phyloP scores from a whole-genome alignment of 2,888 invertebrate species.

The Eurytoma adleriae region DNA sequence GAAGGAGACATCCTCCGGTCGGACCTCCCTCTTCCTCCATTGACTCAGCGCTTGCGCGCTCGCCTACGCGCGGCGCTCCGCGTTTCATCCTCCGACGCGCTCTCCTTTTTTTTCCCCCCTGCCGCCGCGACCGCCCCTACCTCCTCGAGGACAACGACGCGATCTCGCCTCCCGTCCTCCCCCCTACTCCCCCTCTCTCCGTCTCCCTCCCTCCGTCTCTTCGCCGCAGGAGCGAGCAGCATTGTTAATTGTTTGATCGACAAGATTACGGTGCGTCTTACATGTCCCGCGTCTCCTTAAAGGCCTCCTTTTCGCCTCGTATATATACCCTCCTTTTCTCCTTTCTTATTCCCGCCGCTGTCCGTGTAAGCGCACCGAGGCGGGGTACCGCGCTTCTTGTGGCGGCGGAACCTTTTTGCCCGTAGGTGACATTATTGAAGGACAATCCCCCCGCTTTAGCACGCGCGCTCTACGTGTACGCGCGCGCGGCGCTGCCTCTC shows the following conservation, averaged over 20 bases:
- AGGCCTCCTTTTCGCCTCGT: conserved; percentile 57
- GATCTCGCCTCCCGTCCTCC: conserved; percentile 39
- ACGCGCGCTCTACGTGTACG: neutral
- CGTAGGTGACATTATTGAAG: conserved; percentile 56
- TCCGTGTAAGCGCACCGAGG: conserved; percentile 5
- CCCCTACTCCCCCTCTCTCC: neutral
- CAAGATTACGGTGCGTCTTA: conserved; percentile 75
- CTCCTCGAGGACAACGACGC: conserved; percentile 30
- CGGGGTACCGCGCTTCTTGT: conserved; percentile 42
- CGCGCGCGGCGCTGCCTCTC: neutral
- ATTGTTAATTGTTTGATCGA: conserved; percentile 76
- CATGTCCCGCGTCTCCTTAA: conserved; percentile 69
- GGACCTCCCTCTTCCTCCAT: conserved; percentile 48
- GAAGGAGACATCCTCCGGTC: conserved; percentile 69
- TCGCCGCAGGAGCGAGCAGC: conserved; percentile 61
- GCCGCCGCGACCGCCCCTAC: neutral
- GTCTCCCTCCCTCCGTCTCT: neutral
- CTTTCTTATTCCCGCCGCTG: conserved; percentile 51
- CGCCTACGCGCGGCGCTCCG: conserved; percentile 58
- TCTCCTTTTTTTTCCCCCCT: conserved; percentile 56
- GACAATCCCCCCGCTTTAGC: conserved; percentile 49
- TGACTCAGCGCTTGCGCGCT: conserved; percentile 36
- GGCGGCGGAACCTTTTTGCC: conserved; percentile 57
- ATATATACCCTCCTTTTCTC: conserved; percentile 40
- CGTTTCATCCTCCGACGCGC: conserved; percentile 62